These are phyloP conservation scores for Cyprinodon diabolis DNA, from an alignment of 2,797 vertebrate genomes.

Conservation along the genomic window DNA sequence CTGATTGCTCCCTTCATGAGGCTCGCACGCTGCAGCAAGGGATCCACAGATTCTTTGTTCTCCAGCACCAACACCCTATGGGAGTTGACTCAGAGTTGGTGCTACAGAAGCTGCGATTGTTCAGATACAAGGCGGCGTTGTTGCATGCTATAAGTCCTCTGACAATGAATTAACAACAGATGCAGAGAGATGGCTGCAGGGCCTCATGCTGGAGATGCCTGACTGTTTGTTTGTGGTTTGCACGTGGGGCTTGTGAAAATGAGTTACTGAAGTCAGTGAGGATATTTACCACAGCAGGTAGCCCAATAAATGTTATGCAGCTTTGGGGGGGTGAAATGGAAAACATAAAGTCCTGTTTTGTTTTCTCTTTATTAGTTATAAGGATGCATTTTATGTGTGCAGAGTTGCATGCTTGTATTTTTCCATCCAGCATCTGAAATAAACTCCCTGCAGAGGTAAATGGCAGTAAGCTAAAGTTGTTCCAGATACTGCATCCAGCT, in stretches of 20 bases:
- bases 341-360: constrained; percentile 33
- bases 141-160: constrained; percentile 17
- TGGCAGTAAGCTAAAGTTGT: constrained; percentile 3
- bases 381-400: constrained; percentile 40
- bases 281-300: constrained; percentile 63
- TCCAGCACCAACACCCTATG: constrained; percentile 20
- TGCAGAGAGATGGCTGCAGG: constrained; percentile 44
- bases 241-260: constrained; percentile 39
- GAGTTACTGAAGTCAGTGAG: constrained; percentile 37
- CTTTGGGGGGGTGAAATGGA: constrained; percentile 40
- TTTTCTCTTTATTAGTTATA: constrained; percentile 18
- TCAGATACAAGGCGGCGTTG: constrained; percentile 22
- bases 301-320: constrained; percentile 35
- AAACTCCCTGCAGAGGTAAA: constrained; percentile 41
- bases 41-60: background rate
- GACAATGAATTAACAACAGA: constrained; percentile 64
- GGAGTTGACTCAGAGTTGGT: constrained; percentile 20
- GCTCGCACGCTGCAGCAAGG: background rate
- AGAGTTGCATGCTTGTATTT: constrained; percentile 16
- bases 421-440: constrained; percentile 27
- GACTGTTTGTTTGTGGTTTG: constrained; percentile 40
- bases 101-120: constrained; percentile 14
- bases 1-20: background rate
- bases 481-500: constrained; percentile 6
- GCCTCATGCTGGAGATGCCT: constrained; percentile 35